Conservation (phyloP, 2,888 invertebrate species). For the Nesidiocoris tenuis region DNA sequence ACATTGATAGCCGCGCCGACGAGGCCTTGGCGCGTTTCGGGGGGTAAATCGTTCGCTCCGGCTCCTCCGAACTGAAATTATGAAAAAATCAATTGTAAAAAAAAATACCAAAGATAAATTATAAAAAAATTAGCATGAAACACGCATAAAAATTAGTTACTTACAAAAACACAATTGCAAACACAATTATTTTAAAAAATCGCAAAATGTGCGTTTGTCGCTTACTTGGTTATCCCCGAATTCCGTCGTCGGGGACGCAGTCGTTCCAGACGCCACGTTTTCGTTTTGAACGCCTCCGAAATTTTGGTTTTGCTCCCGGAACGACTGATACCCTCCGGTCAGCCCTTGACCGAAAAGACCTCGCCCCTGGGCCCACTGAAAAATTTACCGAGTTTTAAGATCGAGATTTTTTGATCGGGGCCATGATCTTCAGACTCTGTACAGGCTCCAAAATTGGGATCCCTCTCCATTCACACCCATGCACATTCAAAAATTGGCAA, state of each 20-base stretch:
- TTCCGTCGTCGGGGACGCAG: not conserved
- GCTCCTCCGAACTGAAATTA: constrained; percentile 11
- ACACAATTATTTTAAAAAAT: too few species aligned
- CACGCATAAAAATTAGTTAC: too few species aligned
- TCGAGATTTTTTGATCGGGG: too few species aligned
- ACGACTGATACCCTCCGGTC: constrained; percentile 16
- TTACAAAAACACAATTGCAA: too few species aligned
- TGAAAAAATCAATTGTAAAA: not conserved
- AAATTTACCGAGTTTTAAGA: not conserved
- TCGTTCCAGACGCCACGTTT: not conserved
- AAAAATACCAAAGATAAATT: too few species aligned
- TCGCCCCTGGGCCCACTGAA: constrained; percentile 30
- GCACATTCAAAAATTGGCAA: too few species aligned
- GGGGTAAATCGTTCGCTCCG: constrained; percentile 16
- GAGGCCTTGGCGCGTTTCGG: constrained; percentile 43
- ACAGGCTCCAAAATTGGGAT: too few species aligned
- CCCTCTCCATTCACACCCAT: too few species aligned
- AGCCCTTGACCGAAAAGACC: constrained; percentile 23
- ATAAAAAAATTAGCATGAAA: too few species aligned
- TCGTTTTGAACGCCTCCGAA: constrained; percentile 17
- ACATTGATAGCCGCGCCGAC: constrained; percentile 74
- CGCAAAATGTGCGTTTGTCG: too few species aligned
- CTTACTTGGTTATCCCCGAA: constrained; percentile 5
- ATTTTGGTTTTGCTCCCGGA: constrained; percentile 35
- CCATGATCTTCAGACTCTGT: too few species aligned